Base-by-base conservation (phyloP, 30 jellyfish, hydroid and myxozoan species). In the Aurelia sp. region DNA sequence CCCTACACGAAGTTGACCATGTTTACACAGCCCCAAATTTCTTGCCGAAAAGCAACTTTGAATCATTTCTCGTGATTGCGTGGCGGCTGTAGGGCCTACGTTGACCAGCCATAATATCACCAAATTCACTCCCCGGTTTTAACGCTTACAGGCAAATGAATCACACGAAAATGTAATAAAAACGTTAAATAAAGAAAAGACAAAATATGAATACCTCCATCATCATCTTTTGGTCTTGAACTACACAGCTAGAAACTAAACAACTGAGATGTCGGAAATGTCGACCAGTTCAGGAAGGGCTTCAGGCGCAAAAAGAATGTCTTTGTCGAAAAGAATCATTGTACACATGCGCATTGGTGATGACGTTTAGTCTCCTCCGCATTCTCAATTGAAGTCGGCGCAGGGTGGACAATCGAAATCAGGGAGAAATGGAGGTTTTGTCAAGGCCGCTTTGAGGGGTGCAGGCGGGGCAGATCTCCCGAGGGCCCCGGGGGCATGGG, bases 141-240 rank as follows among this genome's bases (percentile, higher is more conserved):
- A 55, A 44, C 53, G 52, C 52, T 37, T 21, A 64, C 10, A 0
- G 74, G 41, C 52, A 64, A 37, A 10, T 64, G 6, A 30, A 19
- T 66, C 71, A 22, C 19, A 6, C 13, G 13, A 44, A 73, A 22
- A 11, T 27, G 27, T 17, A 0, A 27, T 40, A 51, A 33, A 17
- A 48, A 73, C 21, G 61, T 52, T 57, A 21, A 76, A 52, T 53
- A 76, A 21, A 7, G 15, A 69, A n/a, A 41, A 47, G 13, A 17
- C 62, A 64, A 62, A 5, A 13, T 10, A 59, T 20, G 19, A 78
- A 3, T 69, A 82, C 91, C 91, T 82, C 91, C 91, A 82, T 82
- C 61, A 11, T 59, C 16, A 48, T 30, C 40, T 22, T 55, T 47
- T 23, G 13, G 15, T 31, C 73, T 57, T 58, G 30, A 76, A 58